Base-by-base conservation (phyloP, 92 coral and sea anemone species). In the Umimayanthus chanpuru region DNA sequence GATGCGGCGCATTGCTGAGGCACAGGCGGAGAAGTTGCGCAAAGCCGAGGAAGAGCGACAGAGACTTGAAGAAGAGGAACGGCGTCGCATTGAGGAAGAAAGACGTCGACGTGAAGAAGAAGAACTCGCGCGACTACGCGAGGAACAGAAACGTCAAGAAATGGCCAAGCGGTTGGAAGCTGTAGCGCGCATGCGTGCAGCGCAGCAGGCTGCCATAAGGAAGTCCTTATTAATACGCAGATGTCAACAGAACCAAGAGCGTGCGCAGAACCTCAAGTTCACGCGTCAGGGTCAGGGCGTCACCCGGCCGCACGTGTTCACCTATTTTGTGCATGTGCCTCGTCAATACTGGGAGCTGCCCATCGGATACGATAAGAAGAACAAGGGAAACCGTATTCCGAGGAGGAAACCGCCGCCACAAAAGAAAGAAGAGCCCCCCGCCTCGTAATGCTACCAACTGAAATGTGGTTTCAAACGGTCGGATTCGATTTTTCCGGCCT, bases 1-100 rank as follows among this genome's bases (percentile, higher is more conserved):
- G 88, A 96, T 96, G 98, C 90, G 99, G 73, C 92, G 92, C 70
- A 96, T 96, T 2, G 99, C 99, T 39, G 99, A 96, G 88, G 98
- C 96, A 75, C 98, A 95, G 91, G 98, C 96, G 89, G 93, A 82
- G 21, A 96, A 96, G 81, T 91, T 96, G 43, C 85, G 89, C 55
- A 95, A 92, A 80, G 92, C 88, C 83, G 99, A 96, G 70, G 93
- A 91, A 43, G 98, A 95, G 81, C 88, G 99, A 7, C 86, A 85
- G 20, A 88, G 89, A 64, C 90, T 90, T 40, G 94, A 95, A 72
- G 94, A 95, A 61, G 98, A 91, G 85, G 96, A 96, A 89, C 94
- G 93, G 50, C 94, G 88, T 32, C 89, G 89, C 67, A 88, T 90
- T 50, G 99, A 96, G 76, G 96, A 95, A 44, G 96, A 96, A 74